Base-by-base conservation (phyloP, 2,797 vertebrate species). In the Catharus ustulatus region DNA sequence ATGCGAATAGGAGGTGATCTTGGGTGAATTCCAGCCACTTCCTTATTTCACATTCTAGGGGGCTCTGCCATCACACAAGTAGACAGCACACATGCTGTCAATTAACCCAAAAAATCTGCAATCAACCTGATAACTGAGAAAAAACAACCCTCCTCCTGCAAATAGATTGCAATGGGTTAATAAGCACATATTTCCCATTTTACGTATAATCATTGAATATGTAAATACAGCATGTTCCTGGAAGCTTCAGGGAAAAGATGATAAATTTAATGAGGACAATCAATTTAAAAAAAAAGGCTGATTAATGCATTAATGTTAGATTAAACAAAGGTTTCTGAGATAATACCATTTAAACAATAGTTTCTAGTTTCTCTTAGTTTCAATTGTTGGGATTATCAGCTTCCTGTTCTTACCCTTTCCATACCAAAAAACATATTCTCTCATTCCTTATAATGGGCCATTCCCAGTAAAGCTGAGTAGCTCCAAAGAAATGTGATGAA, bases 41-140 rank as follows among this genome's bases (percentile, higher is more conserved):
- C 80, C 81, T 16, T 63, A 26, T 84, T 89, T 95, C 82, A 46
- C 55, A 64, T 92, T 54, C 89, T 64, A 20, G 89, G 69, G 45
- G 73, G 15, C 15, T 58, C 83, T 91, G 72, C 85, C 67, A 58
- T 87, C 87, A 63, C 92, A 95, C 88, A 84, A 80, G 69, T 49
- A 67, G 79, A 89, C 52, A 88, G 52, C 34, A 66, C 4, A 24
- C 22, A 27, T 46, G 30, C 40, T 71, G 36, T 79, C 43, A 36
- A 26, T 67, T 81, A 89, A 94, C 52, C 14, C 29, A 40, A 77
- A 76, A 90, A 61, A 8, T 18, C 61, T 71, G 10, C 48, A 68
- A 93, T 59, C 80, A 74, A 26, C 30, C 42, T 57, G 38, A 66
- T 84, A 84, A 67, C 36, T 42, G 43, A 46, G 48, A 11, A 52